Base-by-base conservation (phyloP, 2,113 vertebrate species). In the Gymnorhina tibicen region DNA sequence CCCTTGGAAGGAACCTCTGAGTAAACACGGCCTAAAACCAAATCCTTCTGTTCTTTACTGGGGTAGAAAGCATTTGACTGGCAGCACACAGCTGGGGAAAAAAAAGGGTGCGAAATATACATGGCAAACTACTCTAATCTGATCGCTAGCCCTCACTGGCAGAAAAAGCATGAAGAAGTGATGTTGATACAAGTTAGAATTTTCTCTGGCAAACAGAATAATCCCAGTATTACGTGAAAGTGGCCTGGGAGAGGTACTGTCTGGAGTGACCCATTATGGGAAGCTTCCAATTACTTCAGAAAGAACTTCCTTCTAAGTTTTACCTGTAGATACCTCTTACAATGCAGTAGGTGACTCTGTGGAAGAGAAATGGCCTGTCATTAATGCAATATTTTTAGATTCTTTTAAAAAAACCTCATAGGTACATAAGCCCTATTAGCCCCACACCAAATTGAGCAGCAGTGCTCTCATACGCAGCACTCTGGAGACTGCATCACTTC, bases 11-110 rank as follows among this genome's bases (percentile, higher is more conserved):
- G 41, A 89, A 60, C 50, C 30, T 81, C 37, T 50, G 24, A 50
- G 47, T 68, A 94, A 95, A 91, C 47, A 42, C 6, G 30, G 55
- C 70, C 95, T 96, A 91, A 94, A 91, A 95, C 30, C 60, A 66
- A 86, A 75, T 84, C 41, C 63, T 85, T 88, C 85, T 79, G 50
- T 82, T 90, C 39, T 55, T 85, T 33, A 62, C 32, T 85, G 80
- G 53, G 22, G 30, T 73, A 44, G 69, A 89, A 93, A 64, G 44
- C 39, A 37, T 86, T 80, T 84, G 88, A 84, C 33, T 73, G 68
- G 58, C 26, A 80, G 44, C 66, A 59, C 33, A 30, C 35, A 84
- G 49, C 39, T 72, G n/a, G n/a, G 8, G 1, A 8, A 18, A 23
- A 41, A 41, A 37, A 42, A 8, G 8, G 42, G 11, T 62, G 41